phyloP scores from a whole-genome alignment of 2,888 invertebrate species.

The Fragum sueziense region DNA sequence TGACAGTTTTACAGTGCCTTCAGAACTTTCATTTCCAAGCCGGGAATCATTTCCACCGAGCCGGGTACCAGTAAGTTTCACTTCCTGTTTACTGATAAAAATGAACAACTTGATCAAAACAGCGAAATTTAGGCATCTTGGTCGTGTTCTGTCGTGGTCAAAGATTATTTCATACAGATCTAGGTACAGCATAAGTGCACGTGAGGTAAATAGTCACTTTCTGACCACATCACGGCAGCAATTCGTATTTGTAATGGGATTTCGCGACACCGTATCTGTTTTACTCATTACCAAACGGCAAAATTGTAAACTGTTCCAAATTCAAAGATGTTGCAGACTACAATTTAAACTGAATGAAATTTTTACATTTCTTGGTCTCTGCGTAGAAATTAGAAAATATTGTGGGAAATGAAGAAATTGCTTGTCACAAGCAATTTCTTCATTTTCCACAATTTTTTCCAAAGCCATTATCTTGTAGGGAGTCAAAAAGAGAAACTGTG shows the following conservation, averaged over 20 bases:
- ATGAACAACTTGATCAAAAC: background rate
- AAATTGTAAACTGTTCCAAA: too few relatives aligned
- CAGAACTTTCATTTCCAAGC: too few relatives aligned
- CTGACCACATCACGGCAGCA: background rate
- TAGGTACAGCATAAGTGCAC: too few relatives aligned
- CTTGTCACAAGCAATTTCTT: background rate
- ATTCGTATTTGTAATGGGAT: background rate
- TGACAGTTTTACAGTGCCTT: too few relatives aligned
- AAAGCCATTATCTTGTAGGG: background rate
- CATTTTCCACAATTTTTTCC: background rate
- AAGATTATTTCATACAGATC: background rate
- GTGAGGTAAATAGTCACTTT: too few relatives aligned
- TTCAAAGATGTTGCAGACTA: too few relatives aligned
- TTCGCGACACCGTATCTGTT: background rate
- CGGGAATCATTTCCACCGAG: background rate
- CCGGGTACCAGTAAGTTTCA: background rate
- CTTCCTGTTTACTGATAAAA: background rate
- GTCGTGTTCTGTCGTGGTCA: background rate
- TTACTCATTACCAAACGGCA: too few relatives aligned
- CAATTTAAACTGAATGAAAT: too few relatives aligned
- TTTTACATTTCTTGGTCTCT: too few relatives aligned
- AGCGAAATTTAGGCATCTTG: background rate
- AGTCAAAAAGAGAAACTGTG: too few relatives aligned
- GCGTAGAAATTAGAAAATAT: too few relatives aligned
- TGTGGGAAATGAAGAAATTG: background rate